Evolutionary conservation across 1,140 invertebrate species (phyloP).

Genomic region (Diorhabda elongata): DNA sequence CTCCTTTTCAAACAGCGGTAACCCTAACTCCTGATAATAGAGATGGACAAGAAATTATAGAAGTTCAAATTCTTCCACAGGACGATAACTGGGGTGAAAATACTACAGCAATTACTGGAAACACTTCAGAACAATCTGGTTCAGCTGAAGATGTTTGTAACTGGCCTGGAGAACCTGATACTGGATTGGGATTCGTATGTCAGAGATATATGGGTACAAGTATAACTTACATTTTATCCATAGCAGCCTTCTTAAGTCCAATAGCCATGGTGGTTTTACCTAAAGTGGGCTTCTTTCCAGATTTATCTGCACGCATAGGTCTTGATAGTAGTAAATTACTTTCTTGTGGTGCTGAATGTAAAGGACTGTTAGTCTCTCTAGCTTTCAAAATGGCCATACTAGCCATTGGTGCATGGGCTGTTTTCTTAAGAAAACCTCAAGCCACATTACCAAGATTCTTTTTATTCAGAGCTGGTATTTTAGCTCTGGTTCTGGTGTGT

Average conservation of each 20-base stretch:
- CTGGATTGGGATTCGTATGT: slow-evolving; percentile 68
- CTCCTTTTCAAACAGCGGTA: slow-evolving; percentile 62
- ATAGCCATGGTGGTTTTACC: slow-evolving; percentile 92
- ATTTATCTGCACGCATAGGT: slow-evolving; percentile 50
- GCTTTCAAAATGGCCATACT: slow-evolving; percentile 89
- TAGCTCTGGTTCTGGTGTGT: slow-evolving; percentile 86
- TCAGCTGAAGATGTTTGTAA: slow-evolving; percentile 86
- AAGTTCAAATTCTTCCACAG: slow-evolving; percentile 84
- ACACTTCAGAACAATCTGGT: slow-evolving; percentile 90
- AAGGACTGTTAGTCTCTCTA: slow-evolving; percentile 83
- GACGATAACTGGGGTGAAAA: slow-evolving; percentile 99
- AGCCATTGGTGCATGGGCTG: slow-evolving; percentile 89
- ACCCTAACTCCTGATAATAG: slow-evolving; percentile 58
- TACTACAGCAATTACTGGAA: slow-evolving; percentile 93
- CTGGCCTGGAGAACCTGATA: slow-evolving; percentile 72
- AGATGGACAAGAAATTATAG: slow-evolving; percentile 69
- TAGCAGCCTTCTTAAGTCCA: slow-evolving; percentile 85
- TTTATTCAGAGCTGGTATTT: slow-evolving; percentile 81
- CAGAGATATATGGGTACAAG: slow-evolving; percentile 75
- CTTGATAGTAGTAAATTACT: slow-evolving; percentile 55
- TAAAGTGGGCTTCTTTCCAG: slow-evolving; percentile 77
- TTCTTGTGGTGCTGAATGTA: slow-evolving; percentile 74
- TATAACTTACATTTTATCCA: slow-evolving; percentile 70
- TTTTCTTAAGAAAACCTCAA: slow-evolving; percentile 69
- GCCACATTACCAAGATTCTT: slow-evolving; percentile 93